Percentiles rank a stretch among this genome's conserved stretches.
These are phyloP conservation scores for western clawed frog (Xenopus tropicalis) DNA, from an alignment of 2,113 vertebrate species.

Conservation along the genomic window UCB_Xtro_10.0 CM004443.2:66909501-66910000, in stretches of 20 bases:
- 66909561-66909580: slow-evolving; percentile 67
- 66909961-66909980: slow-evolving; percentile 87
- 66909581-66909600: slow-evolving; percentile 79
- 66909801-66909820: slow-evolving; percentile 87
- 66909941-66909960: slow-evolving; percentile 84
- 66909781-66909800: slow-evolving; percentile 85
- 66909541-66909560: slow-evolving; percentile 89
- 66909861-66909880: slow-evolving; percentile 79
- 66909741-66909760: slow-evolving; percentile 77
- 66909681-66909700: slow-evolving; percentile 80
- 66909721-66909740: slow-evolving; percentile 77
- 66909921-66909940: slow-evolving; percentile 86
- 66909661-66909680: slow-evolving; percentile 85
- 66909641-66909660: slow-evolving; percentile 82
- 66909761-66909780: slow-evolving; percentile 80
- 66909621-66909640: slow-evolving; percentile 77
- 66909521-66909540: slow-evolving; percentile 86
- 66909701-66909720: slow-evolving; percentile 75
- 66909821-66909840: slow-evolving; percentile 72
- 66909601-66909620: slow-evolving; percentile 87
- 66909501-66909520: slow-evolving; percentile 61
- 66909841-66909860: slow-evolving; percentile 62
- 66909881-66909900: slow-evolving; percentile 71
- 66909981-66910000: slow-evolving; percentile 87
- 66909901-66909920: slow-evolving; percentile 87